Evolutionary conservation across 2,888 invertebrate species (phyloP).

Genomic region (Polietes domitor): DNA sequence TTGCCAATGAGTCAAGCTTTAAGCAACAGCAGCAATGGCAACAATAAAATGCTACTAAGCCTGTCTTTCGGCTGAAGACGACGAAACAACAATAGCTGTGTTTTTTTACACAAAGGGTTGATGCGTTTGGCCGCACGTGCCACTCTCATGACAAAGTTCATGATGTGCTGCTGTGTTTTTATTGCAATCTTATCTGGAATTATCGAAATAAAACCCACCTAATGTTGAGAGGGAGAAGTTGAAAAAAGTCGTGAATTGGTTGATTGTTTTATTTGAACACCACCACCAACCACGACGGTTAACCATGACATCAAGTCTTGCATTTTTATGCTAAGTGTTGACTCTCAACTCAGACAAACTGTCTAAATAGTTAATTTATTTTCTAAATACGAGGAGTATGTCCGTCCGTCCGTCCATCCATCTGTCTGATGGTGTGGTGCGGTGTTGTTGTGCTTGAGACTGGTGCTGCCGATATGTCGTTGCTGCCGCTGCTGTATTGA

Average conservation of each 20-base stretch:
- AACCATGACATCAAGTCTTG: slow-evolving; percentile 57
- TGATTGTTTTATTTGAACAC: slow-evolving; percentile 18
- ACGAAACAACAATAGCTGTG: neutral
- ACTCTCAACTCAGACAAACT: slow-evolving; percentile 42
- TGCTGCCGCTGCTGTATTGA: slow-evolving; percentile 9
- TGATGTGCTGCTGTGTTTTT: neutral
- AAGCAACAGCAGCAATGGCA: neutral
- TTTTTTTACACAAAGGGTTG: neutral
- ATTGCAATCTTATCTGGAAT: neutral
- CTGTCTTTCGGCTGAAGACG: neutral
- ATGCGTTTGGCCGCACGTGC: too few species aligned
- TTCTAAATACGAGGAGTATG: slow-evolving; percentile 13
- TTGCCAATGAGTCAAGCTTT: slow-evolving; percentile 53
- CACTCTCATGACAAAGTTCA: neutral
- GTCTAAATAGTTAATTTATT: slow-evolving; percentile 55
- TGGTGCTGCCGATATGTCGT: slow-evolving; percentile 7
- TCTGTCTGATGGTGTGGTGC: too few species aligned
- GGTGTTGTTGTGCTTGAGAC: neutral
- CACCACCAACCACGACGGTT: slow-evolving; percentile 11
- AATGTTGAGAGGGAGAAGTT: slow-evolving; percentile 1
- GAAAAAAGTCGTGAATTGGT: slow-evolving; percentile 47
- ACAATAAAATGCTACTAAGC: slow-evolving; percentile 29
- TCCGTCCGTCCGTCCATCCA: neutral
- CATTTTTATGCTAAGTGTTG: slow-evolving; percentile 37
- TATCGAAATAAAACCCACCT: slow-evolving; percentile 5